Conservation (phyloP, 2,797 vertebrate genomes). For the Gila robusta region DNA sequence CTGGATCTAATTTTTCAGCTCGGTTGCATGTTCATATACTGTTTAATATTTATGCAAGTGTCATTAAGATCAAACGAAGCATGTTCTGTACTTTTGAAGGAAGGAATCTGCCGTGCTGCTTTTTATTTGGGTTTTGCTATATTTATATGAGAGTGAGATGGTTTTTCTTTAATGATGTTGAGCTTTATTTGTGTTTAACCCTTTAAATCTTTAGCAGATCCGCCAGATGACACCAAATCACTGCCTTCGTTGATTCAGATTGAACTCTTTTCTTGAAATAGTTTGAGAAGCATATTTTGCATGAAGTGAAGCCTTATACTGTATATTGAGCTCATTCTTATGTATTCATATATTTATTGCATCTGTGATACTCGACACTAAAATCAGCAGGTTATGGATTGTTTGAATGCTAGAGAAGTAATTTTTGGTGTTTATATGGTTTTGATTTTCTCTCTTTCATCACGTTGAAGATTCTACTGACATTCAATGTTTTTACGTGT, state of each 20-base stretch:
- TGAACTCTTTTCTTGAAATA: background rate
- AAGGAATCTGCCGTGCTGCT: background rate
- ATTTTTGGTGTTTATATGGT: conserved; percentile 31
- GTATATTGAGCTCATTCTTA: conserved; percentile 37
- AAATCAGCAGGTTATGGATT: conserved; percentile 10
- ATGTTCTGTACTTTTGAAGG: background rate
- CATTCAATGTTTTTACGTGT: conserved; percentile 11
- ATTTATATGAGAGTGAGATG: background rate
- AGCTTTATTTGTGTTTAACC: background rate
- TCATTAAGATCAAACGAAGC: conserved; percentile 10
- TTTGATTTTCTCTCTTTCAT: background rate
- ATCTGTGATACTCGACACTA: conserved; percentile 31
- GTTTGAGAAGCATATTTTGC: background rate
- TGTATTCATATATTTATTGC: conserved; percentile 53
- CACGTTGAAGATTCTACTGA: background rate
- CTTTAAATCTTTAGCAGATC: background rate
- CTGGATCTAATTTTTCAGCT: no score
- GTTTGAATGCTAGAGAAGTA: conserved; percentile 23
- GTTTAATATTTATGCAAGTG: background rate
- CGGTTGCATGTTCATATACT: background rate
- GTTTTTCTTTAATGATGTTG: background rate
- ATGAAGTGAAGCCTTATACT: conserved; percentile 33
- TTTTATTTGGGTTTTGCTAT: background rate
- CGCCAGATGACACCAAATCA: background rate
- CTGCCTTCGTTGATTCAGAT: background rate